phyloP scores from a whole-genome alignment of 64 coral and sea anemone genomes.

The Dendronephthya gigantea region DNA sequence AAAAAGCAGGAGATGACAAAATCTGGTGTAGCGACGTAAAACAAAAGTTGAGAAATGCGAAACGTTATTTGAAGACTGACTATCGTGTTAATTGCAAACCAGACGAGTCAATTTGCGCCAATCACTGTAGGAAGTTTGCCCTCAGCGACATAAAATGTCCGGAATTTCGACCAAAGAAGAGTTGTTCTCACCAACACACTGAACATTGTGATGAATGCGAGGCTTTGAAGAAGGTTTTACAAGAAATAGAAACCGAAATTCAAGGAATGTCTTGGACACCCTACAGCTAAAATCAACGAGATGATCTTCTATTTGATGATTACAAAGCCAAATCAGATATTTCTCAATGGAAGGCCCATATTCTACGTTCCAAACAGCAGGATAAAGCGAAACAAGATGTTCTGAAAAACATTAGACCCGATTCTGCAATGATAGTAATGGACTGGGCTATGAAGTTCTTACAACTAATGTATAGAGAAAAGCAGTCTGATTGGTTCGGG shows the following conservation, averaged over 20 bases:
- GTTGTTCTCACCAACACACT: not conserved
- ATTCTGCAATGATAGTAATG: not conserved
- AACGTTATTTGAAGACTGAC: not conserved
- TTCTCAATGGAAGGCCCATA: not conserved
- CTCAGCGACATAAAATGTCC: not conserved
- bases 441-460: constrained; percentile 25
- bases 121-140: not conserved
- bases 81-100: not conserved
- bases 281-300: not conserved
- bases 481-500: not conserved
- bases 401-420: not conserved
- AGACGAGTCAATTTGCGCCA: not conserved
- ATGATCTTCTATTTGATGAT: not conserved
- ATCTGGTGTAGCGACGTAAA: not conserved
- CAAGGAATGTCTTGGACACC: not conserved
- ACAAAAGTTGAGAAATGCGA: not conserved
- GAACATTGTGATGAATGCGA: not conserved
- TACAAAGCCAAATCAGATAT: not conserved
- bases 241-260: not conserved
- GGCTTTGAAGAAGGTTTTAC: not conserved
- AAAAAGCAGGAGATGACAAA: not conserved
- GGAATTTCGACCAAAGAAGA: not conserved
- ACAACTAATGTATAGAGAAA: not conserved
- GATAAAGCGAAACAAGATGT: not conserved
- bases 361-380: not conserved